phyloP scores from a whole-genome alignment of 2,888 invertebrate species.

The Hyalella azteca region DNA sequence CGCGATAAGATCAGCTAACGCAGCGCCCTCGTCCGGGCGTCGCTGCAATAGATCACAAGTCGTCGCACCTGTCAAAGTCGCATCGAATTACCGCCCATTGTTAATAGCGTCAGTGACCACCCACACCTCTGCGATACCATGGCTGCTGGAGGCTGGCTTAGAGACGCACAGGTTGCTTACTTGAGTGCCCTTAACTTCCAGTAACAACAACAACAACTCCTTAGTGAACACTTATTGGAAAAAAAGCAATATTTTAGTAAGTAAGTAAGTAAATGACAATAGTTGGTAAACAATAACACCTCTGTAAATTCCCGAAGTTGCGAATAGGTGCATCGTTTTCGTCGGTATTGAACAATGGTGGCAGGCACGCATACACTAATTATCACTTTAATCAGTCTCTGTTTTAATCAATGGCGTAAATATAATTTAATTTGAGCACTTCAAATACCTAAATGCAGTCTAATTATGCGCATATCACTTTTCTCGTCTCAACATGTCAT shows the following conservation, averaged over 20 bases:
- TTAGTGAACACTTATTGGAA: not conserved
- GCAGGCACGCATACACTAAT: too few species aligned
- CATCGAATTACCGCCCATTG: slow-evolving; percentile 33
- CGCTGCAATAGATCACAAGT: slow-evolving; percentile 22
- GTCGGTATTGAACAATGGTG: too few species aligned
- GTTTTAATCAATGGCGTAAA: too few species aligned
- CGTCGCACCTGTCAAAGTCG: not conserved
- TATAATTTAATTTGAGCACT: too few species aligned
- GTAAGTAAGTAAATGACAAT: not conserved
- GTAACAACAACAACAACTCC: not conserved
- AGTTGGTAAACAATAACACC: not conserved
- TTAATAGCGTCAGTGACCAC: slow-evolving; percentile 17
- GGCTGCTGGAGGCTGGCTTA: not conserved
- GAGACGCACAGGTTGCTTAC: not conserved
- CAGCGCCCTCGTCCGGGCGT: not conserved
- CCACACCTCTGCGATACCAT: slow-evolving; percentile 21
- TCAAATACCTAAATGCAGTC: too few species aligned
- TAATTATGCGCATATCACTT: too few species aligned
- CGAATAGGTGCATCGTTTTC: too few species aligned
- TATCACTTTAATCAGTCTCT: too few species aligned
- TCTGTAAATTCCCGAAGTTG: not conserved
- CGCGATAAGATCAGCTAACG: slow-evolving; percentile 31
- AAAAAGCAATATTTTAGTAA: not conserved
- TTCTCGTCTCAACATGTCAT: too few species aligned
- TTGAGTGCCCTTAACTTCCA: not conserved